Conservation (phyloP, 2,888 invertebrate species). For the Alloplasta piceator region DNA sequence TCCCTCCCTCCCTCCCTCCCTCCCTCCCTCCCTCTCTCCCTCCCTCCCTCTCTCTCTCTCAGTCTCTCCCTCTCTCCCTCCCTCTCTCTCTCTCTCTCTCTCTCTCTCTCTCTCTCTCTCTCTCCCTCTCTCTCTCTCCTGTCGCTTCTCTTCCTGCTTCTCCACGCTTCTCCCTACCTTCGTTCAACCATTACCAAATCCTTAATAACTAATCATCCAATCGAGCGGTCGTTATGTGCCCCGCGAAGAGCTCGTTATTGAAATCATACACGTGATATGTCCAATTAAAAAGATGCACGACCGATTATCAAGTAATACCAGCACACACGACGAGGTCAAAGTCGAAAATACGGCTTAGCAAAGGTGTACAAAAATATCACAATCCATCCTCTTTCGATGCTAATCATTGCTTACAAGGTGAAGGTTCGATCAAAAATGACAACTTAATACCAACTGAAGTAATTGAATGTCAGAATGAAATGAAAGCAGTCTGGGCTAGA, state of each 20-base stretch:
- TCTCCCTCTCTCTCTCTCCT: conserved; percentile 31
- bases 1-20: conserved; percentile 19
- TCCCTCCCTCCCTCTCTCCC: conserved; percentile 47
- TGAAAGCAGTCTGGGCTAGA: too few species aligned
- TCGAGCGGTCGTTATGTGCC: conserved; percentile 60
- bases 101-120: conserved; percentile 25
- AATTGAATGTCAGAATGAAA: too few species aligned
- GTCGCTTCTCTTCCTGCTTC: conserved; percentile 63
- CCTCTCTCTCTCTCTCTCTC: conserved; percentile 9
- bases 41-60: conserved; percentile 1
- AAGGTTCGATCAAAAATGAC: too few species aligned
- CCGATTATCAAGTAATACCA: background rate
- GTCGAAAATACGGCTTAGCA: too few species aligned
- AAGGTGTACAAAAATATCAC: too few species aligned
- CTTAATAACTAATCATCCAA: conserved; percentile 79
- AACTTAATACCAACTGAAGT: too few species aligned
- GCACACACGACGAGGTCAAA: too few species aligned
- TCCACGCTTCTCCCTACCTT: background rate
- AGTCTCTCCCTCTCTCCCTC: conserved; percentile 65
- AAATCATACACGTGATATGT: background rate
- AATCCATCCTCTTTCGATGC: too few species aligned
- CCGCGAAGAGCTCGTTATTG: conserved; percentile 11
- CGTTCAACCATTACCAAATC: conserved; percentile 46
- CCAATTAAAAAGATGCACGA: background rate
- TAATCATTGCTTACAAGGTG: too few species aligned